phyloP scores from a whole-genome alignment of 2,797 vertebrate species.

The Buphagus erythrorhynchus region DNA sequence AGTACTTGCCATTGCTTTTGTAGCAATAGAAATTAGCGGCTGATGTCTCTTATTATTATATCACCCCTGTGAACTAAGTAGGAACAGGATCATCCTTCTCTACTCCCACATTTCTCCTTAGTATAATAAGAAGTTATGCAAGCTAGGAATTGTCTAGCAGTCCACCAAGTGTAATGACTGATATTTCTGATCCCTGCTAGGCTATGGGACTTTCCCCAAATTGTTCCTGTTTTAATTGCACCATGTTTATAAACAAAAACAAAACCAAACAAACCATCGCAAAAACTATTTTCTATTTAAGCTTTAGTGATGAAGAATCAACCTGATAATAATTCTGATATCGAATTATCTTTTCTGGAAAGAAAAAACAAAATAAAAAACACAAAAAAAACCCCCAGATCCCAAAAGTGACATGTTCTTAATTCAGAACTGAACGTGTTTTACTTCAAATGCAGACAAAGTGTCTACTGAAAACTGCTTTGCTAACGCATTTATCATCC shows the following conservation, averaged over 20 bases:
- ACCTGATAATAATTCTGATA: not conserved
- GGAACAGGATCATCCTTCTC: not conserved
- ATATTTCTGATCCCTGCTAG: not conserved
- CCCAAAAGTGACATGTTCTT: not conserved
- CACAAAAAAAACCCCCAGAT: fast-evolving
- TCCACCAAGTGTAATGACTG: not conserved
- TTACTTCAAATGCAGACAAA: not conserved
- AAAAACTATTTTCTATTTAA: not conserved
- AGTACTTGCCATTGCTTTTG: not conserved
- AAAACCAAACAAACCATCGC: fast-evolving
- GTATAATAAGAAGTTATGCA: not conserved
- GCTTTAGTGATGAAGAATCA: not conserved
- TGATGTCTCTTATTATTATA: not conserved
- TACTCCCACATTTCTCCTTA: not conserved
- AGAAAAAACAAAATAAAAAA: fast-evolving
- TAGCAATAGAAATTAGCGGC: not conserved
- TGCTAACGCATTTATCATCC: not conserved
- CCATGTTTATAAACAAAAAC: not conserved
- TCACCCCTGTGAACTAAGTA: not conserved
- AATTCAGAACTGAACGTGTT: not conserved
- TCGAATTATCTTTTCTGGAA: not conserved
- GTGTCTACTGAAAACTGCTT: not conserved
- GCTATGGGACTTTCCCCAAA: not conserved
- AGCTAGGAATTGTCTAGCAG: not conserved
- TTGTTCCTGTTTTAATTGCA: not conserved